Conservation (phyloP, 2,113 vertebrate genomes). For the Todiramphus chloris region DNA sequence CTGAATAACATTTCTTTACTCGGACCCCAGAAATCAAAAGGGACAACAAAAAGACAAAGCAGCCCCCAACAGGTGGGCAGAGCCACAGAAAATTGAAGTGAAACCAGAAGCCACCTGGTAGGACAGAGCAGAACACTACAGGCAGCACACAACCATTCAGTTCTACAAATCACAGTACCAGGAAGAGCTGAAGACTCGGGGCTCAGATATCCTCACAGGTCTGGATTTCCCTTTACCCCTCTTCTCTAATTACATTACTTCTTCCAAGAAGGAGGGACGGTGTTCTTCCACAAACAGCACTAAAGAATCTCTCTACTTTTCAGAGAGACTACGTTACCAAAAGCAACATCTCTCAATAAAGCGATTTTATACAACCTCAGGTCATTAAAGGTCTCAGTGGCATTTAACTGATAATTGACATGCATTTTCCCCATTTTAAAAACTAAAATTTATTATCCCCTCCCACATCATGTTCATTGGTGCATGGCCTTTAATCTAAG, state of each 20-base stretch:
- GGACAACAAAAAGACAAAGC: neutral
- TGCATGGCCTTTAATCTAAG: neutral
- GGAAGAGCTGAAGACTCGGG: neutral
- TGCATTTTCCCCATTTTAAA: neutral
- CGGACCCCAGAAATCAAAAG: accelerated
- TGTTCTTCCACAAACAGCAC: neutral
- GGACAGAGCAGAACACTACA: neutral
- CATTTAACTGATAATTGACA: neutral
- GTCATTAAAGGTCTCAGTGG: neutral
- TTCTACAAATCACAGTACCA: neutral
- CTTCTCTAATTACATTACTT: neutral
- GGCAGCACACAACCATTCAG: neutral
- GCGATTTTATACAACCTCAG: neutral
- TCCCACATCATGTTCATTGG: neutral
- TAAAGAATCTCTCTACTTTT: neutral
- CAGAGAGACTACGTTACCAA: neutral
- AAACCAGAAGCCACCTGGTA: neutral
- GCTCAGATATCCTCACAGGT: neutral
- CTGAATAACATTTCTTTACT: neutral
- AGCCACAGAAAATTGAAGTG: neutral
- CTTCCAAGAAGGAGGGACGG: neutral
- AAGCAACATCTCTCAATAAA: neutral
- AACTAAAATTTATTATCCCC: neutral
- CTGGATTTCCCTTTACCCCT: neutral
- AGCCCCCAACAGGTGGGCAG: neutral